Evolutionary conservation across 2,797 vertebrate genomes (phyloP).

Genomic region (Coregonus ussuriensis): DNA sequence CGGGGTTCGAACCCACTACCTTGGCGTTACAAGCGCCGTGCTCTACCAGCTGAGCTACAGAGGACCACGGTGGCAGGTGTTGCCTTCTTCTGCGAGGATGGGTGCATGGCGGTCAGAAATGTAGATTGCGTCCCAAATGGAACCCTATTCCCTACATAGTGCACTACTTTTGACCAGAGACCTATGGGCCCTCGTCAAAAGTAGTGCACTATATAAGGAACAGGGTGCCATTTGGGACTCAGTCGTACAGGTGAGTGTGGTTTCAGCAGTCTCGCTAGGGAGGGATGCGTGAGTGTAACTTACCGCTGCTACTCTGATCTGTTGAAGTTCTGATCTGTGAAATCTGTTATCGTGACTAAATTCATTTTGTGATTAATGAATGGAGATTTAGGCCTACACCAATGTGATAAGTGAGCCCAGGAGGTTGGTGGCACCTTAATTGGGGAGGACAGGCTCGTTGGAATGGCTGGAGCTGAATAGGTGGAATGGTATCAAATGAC

Average conservation of each 20-base stretch:
- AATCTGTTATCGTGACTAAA: constrained; percentile 11
- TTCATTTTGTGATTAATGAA: not conserved
- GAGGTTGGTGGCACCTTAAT: no score
- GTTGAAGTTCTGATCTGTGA: constrained; percentile 13
- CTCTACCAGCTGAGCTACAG: no score
- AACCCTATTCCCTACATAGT: not conserved
- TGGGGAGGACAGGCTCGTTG: no score
- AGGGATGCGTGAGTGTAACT: not conserved
- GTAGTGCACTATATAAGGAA: not conserved
- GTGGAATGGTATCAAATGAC: no score
- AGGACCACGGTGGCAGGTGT: no score
- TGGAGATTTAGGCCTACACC: no score
- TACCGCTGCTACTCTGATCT: not conserved
- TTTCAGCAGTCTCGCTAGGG: constrained; percentile 23
- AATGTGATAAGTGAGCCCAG: no score
- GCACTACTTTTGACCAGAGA: not conserved
- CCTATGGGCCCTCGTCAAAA: no score
- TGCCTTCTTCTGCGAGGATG: constrained; percentile 33
- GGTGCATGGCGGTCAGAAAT: constrained; percentile 42
- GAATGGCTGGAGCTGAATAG: no score
- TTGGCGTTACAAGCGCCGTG: no score
- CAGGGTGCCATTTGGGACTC: not conserved
- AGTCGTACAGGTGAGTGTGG: constrained; percentile 28
- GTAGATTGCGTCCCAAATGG: not conserved
- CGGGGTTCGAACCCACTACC: no score